Base-by-base conservation (phyloP, 2,113 vertebrate species). In the Clinocottus analis region DNA sequence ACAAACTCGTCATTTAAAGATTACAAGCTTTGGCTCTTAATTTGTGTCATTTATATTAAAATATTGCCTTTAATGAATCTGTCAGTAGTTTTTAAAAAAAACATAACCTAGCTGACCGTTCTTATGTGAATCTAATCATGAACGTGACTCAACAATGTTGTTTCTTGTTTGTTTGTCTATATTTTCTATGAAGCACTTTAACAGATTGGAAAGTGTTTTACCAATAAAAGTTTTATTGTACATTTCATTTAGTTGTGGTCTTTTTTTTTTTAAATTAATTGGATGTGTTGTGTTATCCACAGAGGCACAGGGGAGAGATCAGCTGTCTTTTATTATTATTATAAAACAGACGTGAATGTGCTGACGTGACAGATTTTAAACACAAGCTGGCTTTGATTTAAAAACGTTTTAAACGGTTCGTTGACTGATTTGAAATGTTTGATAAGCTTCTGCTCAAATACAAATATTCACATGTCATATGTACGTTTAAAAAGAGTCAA, bases 181-280 rank as follows among this genome's bases (percentile, higher is more conserved):
- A 19, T 73, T 73, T 35, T 29, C 47, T 75, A 10, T 70, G 8
- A 55, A 62, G 72, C 59, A 71, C 72, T 71, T 81, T 81, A 49
- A 56, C 49, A 29, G 29, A 29, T 49, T 9, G 21, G 1, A 63
- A 11, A 51, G 33, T 62, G 58, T 71, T 79, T 66, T 49, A 49
- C 5, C 41, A 80, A 80, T 80, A 68, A 80, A 74, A 1, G 16
- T 29, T 58, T 72, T 29, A 43, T 17, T 60, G 19, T 29, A 17
- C 1, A 33, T 43, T 2, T 23, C 17, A 23, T 43, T 2, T 23
- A 9, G 45, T 21, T 16, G n/a, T 33, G 31, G 1, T 43, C 13
- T 41, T 43, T 14, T 62, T n/a, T n/a, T 43, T 43, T 13, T 14
- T 43, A 31, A 31, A 43, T 14, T 14, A 43, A 3, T 27, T 43